Base-by-base conservation (phyloP, 2,888 invertebrate species). In the Ochlodes sylvanus region DNA sequence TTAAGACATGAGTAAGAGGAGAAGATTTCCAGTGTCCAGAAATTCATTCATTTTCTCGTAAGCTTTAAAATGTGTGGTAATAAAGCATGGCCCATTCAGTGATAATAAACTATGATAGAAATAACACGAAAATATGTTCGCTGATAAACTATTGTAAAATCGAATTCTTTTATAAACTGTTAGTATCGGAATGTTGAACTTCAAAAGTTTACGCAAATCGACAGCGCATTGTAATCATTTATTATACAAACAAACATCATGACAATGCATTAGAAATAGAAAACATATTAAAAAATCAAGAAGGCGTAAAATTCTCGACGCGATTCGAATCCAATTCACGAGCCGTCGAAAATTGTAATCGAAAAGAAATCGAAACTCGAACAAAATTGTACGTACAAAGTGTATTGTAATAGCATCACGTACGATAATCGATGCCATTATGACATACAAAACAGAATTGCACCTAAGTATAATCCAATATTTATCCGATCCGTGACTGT, bases 381-480 rank as follows among this genome's bases (percentile, higher is more conserved):
- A 80, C 81, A 85, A 88, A 85, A 88, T 87, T 82, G 85, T 83
- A 78, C 78, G 78, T 75, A 87, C 82, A 88, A 86, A 78, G 78
- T 76, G 78, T 81, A 90, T 92, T 89, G 90, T 92, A 92, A 93
- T 93, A 83, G 87, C 88, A 92, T 92, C 93, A 93, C 93, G 92
- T 93, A 92, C 85, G 79, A 88, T 90, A 92, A 93, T 90, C 90
- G 87, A 80, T 73, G 88, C 85, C 89, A 92, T 93, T 93, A 92
- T 92, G 92, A 92, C 92, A 92, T 89, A 89, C 89, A 85, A 81
- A 83, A 79, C 78, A 85, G 90, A 90, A 92, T 90, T 90, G 89
- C 90, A 87, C 89, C 90, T 90, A 87, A 92, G 81, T 88, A 90
- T 92, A 92, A 92, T 92, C 92, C 92, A 92, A 92, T 92, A 91